phyloP scores from a whole-genome alignment of 2,888 invertebrate genomes.

The Plagiodera versicolora region DNA sequence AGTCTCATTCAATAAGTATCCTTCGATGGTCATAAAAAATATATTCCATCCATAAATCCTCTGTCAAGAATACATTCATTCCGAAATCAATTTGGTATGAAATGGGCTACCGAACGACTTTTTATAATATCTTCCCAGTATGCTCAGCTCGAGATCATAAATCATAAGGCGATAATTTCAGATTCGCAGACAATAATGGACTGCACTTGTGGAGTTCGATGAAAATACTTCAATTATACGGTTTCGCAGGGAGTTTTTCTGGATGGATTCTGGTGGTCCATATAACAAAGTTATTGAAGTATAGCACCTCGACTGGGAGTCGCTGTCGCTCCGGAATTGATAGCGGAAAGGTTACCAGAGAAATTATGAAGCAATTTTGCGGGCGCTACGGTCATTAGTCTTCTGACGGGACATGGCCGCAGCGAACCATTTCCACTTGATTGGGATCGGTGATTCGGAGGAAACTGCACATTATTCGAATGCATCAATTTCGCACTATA shows the following conservation, averaged over 20 bases:
- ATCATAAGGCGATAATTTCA: conserved; percentile 21
- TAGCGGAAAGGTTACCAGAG: conserved; percentile 54
- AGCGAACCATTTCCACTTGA: conserved; percentile 22
- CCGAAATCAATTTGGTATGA: background rate
- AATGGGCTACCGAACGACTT: background rate
- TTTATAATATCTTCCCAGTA: background rate
- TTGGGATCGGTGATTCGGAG: conserved; percentile 9
- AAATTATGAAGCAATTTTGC: conserved; percentile 57
- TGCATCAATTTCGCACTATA: background rate
- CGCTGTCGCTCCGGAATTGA: conserved; percentile 50
- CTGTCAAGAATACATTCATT: background rate
- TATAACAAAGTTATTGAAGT: conserved; percentile 48
- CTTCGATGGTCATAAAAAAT: no score
- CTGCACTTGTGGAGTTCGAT: conserved; percentile 29
- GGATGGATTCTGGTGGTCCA: conserved; percentile 18
- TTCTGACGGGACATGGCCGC: conserved; percentile 38
- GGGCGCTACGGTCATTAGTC: conserved; percentile 54
- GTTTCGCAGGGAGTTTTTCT: conserved; percentile 20
- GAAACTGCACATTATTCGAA: background rate
- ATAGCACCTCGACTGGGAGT: conserved; percentile 44
- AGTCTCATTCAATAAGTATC: no score
- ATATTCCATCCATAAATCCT: no score
- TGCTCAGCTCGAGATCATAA: background rate
- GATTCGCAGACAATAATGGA: conserved; percentile 28
- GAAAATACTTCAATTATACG: conserved; percentile 39